These are phyloP conservation scores for Percopsis transmontana DNA, from an alignment of 2,113 vertebrate species.

Conservation along the genomic window DNA sequence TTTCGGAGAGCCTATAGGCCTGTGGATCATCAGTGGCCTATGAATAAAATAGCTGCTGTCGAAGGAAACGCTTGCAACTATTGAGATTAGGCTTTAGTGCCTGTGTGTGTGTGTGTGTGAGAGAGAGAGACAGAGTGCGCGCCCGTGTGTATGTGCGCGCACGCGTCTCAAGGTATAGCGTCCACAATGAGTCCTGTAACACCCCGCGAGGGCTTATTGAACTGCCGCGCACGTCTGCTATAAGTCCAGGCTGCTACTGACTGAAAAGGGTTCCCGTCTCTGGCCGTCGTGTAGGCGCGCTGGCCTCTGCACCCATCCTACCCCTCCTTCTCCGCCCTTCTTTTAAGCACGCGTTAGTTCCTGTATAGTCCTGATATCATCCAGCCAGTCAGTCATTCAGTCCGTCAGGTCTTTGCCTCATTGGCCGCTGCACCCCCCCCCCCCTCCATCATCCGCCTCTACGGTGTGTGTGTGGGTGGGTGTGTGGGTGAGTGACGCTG, in stretches of 20 bases:
- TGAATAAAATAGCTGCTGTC: background rate
- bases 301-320: background rate
- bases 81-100: background rate
- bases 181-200: background rate
- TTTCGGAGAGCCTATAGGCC: background rate
- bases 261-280: background rate
- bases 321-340: background rate
- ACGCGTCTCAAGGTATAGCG: background rate
- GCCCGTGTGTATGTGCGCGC: background rate
- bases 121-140: background rate
- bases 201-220: background rate
- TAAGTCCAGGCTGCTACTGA: background rate
- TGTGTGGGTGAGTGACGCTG: background rate
- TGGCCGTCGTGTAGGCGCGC: background rate
- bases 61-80: background rate
- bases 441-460: too few species aligned
- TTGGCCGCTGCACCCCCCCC: background rate
- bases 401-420: background rate
- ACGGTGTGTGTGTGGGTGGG: too few species aligned
- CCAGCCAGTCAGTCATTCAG: slow-evolving; percentile 1
- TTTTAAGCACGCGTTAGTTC: too few species aligned
- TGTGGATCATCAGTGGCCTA: background rate
- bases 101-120: slow-evolving; percentile 10
- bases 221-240: background rate
- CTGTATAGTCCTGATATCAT: background rate